phyloP scores from a whole-genome alignment of 1,140 invertebrate genomes.

The Aphelinus atriplicis region DNA sequence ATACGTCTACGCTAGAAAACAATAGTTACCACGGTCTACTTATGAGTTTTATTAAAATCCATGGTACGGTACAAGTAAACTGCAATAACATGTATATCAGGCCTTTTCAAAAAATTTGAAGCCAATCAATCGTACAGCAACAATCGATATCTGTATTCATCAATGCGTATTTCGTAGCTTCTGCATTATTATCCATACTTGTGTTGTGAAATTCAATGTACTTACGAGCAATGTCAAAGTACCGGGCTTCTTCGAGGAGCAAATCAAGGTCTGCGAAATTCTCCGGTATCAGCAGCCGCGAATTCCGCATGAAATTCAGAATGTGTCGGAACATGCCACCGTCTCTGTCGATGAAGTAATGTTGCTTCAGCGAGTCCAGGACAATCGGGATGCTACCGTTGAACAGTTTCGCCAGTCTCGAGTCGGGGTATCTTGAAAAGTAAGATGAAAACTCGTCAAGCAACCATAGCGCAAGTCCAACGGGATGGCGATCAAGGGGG shows the following conservation, averaged over 20 bases:
- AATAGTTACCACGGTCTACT: no score
- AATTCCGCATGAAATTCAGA: constrained; percentile 94
- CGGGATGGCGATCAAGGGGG: no score
- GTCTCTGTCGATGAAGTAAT: constrained; percentile 97
- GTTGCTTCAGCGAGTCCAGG: constrained; percentile 94
- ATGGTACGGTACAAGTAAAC: no score
- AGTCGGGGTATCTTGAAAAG: constrained; percentile 86
- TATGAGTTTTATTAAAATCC: no score
- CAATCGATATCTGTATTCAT: no score
- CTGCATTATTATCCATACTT: not conserved
- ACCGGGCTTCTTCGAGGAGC: constrained; percentile 91
- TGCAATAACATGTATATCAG: no score
- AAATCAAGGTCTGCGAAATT: constrained; percentile 90
- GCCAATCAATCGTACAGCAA: no score
- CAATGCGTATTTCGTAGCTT: not conserved
- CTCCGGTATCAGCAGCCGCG: constrained; percentile 84
- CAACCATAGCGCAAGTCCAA: no score
- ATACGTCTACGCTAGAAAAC: no score
- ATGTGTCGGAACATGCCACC: constrained; percentile 96
- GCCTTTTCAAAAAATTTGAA: no score
- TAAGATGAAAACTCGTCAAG: no score
- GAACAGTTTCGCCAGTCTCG: constrained; percentile 90
- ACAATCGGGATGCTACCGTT: constrained; percentile 97
- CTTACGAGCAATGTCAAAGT: constrained; percentile 91
- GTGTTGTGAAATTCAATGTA: constrained; percentile 45